These are phyloP conservation scores for Corbicula japonica DNA, from an alignment of 2,888 invertebrate genomes.

Conservation along the genomic window DNA sequence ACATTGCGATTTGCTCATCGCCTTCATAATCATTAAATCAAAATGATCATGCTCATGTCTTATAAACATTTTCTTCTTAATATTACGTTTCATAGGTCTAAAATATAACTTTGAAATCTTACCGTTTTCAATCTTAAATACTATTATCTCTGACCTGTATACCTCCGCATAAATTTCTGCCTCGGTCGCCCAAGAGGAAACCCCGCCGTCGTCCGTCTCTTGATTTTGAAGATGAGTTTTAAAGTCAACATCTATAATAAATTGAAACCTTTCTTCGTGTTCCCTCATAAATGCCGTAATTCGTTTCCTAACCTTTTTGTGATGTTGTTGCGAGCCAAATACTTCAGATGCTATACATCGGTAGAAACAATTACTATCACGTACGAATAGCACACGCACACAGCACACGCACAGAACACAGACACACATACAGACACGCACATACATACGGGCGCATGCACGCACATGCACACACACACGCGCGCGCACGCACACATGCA, in stretches of 20 bases:
- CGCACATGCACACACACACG: too few species aligned
- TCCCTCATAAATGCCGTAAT: background rate
- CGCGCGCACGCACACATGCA: too few species aligned
- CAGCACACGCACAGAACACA: too few species aligned
- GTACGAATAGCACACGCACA: too few species aligned
- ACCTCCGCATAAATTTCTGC: conserved; percentile 4
- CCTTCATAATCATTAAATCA: background rate
- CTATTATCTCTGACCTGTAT: background rate
- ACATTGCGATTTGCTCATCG: too few species aligned
- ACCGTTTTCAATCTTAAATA: background rate
- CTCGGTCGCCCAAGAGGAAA: background rate
- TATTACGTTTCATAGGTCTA: background rate
- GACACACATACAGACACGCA: too few species aligned
- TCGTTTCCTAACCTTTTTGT: background rate
- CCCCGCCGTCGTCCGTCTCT: background rate
- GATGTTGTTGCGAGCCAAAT: background rate
- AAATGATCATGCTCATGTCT: background rate
- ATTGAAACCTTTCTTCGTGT: background rate
- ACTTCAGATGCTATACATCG: conserved; percentile 1
- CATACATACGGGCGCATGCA: too few species aligned
- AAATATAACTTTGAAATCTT: background rate
- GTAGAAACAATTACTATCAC: conserved; percentile 8
- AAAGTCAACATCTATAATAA: background rate
- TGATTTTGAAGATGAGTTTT: background rate
- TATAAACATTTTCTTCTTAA: conserved; percentile 1